Percentiles rank a stretch among this genome's conserved stretches.
These are phyloP conservation scores for Ceratina calcarata DNA, from an alignment of 1,140 invertebrate genomes.

Conservation along the genomic window DNA sequence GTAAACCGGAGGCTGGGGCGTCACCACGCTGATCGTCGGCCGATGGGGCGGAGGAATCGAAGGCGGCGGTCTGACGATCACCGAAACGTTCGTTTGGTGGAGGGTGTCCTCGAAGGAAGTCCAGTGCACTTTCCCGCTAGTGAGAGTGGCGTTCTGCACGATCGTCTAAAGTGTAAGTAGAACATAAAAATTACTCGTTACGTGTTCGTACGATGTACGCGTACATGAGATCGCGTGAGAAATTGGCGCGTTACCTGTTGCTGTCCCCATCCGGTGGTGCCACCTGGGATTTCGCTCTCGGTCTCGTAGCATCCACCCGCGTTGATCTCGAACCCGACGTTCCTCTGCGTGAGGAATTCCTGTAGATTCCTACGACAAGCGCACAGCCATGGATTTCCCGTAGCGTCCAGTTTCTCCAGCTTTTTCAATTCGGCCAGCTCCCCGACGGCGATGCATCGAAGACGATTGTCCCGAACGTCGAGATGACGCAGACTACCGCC, in stretches of 20 bases:
- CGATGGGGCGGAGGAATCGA: slow-evolving; percentile 5
- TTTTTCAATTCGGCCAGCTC: slow-evolving; percentile 46
- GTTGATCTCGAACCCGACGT: slow-evolving; percentile 63
- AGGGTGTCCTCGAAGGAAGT: slow-evolving; percentile 49
- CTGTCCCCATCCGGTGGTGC: neutral
- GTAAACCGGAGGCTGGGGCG: neutral
- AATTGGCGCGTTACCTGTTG: slow-evolving; percentile 16
- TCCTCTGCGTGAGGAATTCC: slow-evolving; percentile 38
- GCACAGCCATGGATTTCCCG: slow-evolving; percentile 67
- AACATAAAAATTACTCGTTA: too few species aligned
- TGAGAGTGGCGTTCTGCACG: neutral
- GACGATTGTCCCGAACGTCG: slow-evolving; percentile 54
- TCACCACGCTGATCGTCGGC: neutral
- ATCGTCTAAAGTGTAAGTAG: neutral
- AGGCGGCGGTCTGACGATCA: neutral
- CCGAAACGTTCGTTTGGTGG: slow-evolving; percentile 33
- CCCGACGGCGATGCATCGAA: slow-evolving; percentile 58
- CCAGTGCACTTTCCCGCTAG: slow-evolving; percentile 42
- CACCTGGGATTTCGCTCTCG: slow-evolving; percentile 17
- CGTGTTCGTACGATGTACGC: too few species aligned
- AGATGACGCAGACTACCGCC: slow-evolving; percentile 51
- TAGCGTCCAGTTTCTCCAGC: slow-evolving; percentile 58
- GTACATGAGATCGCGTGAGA: too few species aligned
- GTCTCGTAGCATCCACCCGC: slow-evolving; percentile 52
- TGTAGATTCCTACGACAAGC: slow-evolving; percentile 55